Percentiles rank a stretch among this genome's conserved stretches.
Evolutionary conservation across 1,140 invertebrate genomes (phyloP).

Genomic region (Drosophila kanapiae): DNA sequence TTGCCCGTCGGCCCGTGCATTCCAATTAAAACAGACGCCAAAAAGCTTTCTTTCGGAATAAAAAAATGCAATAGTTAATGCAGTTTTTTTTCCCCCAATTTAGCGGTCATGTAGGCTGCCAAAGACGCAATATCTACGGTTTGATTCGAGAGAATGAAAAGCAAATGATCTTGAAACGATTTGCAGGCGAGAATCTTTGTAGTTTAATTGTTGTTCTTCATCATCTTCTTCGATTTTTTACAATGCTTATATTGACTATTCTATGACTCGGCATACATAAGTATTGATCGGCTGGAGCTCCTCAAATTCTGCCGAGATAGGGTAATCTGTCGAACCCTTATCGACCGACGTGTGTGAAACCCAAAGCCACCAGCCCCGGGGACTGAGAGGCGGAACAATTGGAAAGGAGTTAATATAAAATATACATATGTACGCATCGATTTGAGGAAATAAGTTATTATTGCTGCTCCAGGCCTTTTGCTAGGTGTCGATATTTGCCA

Average conservation of each 20-base stretch:
- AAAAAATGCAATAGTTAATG: conserved; percentile 6
- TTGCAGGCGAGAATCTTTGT: conserved; percentile 29
- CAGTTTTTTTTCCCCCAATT: background rate
- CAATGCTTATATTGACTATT: conserved; percentile 46
- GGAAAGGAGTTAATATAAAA: conserved; percentile 29
- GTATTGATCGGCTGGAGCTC: conserved; percentile 25
- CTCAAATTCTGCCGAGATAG: conserved; percentile 1
- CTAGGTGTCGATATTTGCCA: conserved; percentile 21
- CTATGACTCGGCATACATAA: conserved; percentile 6
- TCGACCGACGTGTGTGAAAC: conserved; percentile 7
- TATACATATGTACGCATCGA: conserved; percentile 38
- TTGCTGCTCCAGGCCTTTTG: conserved; percentile 14
- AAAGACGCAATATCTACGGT: conserved; percentile 15
- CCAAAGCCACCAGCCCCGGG: conserved; percentile 6
- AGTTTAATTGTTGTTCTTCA: conserved; percentile 29
- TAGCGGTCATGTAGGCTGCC: conserved; percentile 1
- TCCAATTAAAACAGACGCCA: conserved; percentile 18
- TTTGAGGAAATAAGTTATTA: conserved; percentile 20
- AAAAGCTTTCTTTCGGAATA: background rate
- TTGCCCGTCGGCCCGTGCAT: background rate
- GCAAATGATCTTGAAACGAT: conserved; percentile 5
- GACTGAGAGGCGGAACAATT: conserved; percentile 7
- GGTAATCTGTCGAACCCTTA: background rate
- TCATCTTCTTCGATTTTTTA: conserved; percentile 38
- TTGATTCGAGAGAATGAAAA: background rate